Percentiles rank a stretch among this genome's conserved stretches.
phyloP scores from a whole-genome alignment of 2,113 vertebrate genomes.

The Neomonachus schauinslandi region DNA sequence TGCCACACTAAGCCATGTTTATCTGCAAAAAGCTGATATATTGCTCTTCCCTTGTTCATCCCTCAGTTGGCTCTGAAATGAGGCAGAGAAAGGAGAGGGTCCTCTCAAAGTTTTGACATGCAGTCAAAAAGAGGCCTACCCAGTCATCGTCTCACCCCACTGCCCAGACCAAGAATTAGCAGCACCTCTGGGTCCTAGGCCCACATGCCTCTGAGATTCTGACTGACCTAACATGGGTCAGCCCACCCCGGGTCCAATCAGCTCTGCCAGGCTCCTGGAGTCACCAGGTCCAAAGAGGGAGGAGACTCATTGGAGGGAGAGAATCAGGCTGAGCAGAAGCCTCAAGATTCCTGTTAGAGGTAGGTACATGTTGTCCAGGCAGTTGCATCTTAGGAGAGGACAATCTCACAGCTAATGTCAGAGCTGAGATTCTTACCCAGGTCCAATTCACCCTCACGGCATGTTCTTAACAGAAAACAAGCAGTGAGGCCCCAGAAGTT shows the following conservation, averaged over 20 bases:
- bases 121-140: background rate
- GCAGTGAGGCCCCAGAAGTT: background rate
- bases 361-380: background rate
- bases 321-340: background rate
- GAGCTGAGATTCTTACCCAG: background rate
- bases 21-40: background rate
- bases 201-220: background rate
- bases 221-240: background rate
- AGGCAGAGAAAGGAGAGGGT: background rate
- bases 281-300: background rate
- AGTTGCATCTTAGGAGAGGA: background rate
- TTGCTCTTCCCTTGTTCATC: background rate
- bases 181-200: background rate
- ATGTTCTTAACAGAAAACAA: background rate
- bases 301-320: background rate
- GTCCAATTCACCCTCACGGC: background rate
- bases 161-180: background rate
- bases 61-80: background rate
- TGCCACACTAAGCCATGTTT: background rate
- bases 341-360: background rate
- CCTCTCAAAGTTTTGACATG: background rate
- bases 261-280: background rate
- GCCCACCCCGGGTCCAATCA: background rate
- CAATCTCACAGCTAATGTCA: background rate
- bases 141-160: background rate